Evolutionary conservation across 2,888 invertebrate genomes (phyloP).

Genomic region (Conistra vaccinii): DNA sequence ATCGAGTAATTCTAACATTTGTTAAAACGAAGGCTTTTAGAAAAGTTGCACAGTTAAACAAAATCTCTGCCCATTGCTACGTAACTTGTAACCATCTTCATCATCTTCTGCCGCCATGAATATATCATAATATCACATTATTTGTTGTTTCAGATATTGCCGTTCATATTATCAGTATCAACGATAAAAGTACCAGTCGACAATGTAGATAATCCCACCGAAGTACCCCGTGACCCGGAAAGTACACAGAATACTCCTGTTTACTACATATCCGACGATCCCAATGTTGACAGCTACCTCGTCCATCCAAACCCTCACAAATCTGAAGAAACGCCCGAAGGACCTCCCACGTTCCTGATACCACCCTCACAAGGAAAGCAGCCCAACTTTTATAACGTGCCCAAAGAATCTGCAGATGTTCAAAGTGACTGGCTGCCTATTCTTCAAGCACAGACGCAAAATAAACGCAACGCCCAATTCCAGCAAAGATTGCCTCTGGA

Average conservation of each 20-base stretch:
- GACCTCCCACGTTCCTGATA: slow-evolving; percentile 82
- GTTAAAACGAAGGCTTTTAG: not conserved
- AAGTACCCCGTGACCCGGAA: slow-evolving; percentile 63
- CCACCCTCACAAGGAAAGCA: slow-evolving; percentile 80
- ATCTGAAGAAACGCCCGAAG: slow-evolving; percentile 74
- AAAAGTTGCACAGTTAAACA: not conserved
- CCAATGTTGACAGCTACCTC: slow-evolving; percentile 79
- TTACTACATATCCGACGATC: slow-evolving; percentile 78
- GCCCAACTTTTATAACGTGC: slow-evolving; percentile 73
- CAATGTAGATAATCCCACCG: slow-evolving; percentile 68
- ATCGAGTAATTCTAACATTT: not conserved
- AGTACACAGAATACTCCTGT: slow-evolving; percentile 72
- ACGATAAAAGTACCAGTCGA: slow-evolving; percentile 83
- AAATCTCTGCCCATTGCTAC: not conserved
- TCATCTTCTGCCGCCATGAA: not conserved
- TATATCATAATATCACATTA: not conserved
- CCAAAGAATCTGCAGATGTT: slow-evolving; percentile 74
- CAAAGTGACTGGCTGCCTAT: slow-evolving; percentile 88
- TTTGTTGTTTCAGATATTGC: slow-evolving; percentile 78
- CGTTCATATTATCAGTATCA: slow-evolving; percentile 71
- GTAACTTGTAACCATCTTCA: too few species aligned
- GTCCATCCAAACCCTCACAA: slow-evolving; percentile 80
- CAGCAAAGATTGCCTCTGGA: slow-evolving; percentile 60
- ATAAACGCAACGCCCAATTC: slow-evolving; percentile 53
- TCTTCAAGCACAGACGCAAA: slow-evolving; percentile 70